phyloP scores from a whole-genome alignment of 2,113 vertebrate species.

The Phylloscopus trochiloides region DNA sequence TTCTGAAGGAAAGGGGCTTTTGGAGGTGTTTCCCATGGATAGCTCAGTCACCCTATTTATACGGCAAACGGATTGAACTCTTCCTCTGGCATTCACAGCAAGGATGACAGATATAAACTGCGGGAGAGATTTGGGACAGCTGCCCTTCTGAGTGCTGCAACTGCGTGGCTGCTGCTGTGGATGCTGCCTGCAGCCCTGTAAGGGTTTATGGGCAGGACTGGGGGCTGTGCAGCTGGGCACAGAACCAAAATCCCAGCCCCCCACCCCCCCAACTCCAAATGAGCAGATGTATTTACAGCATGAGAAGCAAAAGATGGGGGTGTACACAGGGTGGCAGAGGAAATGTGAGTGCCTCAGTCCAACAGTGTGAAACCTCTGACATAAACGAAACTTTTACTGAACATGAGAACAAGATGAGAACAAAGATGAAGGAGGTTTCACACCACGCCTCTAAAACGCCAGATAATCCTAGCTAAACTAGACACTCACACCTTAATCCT shows the following conservation, averaged over 20 bases:
- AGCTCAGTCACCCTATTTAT: not conserved
- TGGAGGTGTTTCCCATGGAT: not conserved
- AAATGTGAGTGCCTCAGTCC: rapidly evolving
- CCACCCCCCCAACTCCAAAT: not conserved
- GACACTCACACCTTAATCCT: not conserved
- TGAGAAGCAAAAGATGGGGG: not conserved
- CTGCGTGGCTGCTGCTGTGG: not conserved
- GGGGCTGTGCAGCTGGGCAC: rapidly evolving
- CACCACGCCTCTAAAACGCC: not conserved
- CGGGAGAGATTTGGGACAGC: not conserved
- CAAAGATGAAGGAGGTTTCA: not conserved
- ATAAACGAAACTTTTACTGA: not conserved
- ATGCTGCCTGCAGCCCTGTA: not conserved
- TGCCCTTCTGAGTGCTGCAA: not conserved
- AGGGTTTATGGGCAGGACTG: not conserved
- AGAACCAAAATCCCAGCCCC: not conserved
- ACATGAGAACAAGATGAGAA: not conserved
- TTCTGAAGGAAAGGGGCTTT: not conserved
- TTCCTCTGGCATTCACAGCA: not conserved
- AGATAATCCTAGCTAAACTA: not conserved
- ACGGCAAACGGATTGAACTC: not conserved
- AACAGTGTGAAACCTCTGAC: not conserved
- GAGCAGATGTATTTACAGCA: rapidly evolving
- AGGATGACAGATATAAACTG: not conserved
- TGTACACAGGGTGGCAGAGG: not conserved